Percentiles rank a stretch among this genome's conserved stretches.
These are phyloP conservation scores for Epizoanthus illoricatus DNA, from an alignment of 92 coral and sea anemone genomes.

Conservation along the genomic window DNA sequence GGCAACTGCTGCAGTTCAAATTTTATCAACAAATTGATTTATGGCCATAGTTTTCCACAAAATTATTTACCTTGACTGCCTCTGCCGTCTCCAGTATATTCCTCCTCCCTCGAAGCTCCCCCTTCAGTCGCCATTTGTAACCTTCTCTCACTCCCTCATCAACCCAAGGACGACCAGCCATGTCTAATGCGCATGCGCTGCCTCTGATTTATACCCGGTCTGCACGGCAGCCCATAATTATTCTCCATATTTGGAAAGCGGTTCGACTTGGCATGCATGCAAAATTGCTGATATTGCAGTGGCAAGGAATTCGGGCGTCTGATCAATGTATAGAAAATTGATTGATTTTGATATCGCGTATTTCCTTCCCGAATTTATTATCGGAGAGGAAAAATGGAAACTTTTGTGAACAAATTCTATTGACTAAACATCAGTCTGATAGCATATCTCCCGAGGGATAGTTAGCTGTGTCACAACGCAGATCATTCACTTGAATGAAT, in stretches of 20 bases:
- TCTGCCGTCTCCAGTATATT: slow-evolving; percentile 83
- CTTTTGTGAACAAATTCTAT: no score
- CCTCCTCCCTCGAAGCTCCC: slow-evolving; percentile 93
- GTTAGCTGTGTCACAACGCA: no score
- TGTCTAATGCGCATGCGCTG: slow-evolving; percentile 92
- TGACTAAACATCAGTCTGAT: no score
- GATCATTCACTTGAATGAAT: no score
- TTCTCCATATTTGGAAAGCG: slow-evolving; percentile 55
- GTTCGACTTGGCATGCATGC: background rate
- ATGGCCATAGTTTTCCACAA: slow-evolving; percentile 5
- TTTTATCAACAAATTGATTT: slow-evolving; percentile 43
- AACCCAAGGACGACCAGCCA: slow-evolving; percentile 82
- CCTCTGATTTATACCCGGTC: slow-evolving; percentile 63
- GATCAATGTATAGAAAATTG: no score
- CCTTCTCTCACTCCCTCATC: slow-evolving; percentile 79
- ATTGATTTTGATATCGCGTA: no score
- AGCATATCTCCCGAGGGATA: no score
- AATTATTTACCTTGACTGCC: slow-evolving; percentile 78
- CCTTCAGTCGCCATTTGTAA: slow-evolving; percentile 91
- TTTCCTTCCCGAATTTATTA: no score
- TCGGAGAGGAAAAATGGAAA: no score
- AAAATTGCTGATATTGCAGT: no score
- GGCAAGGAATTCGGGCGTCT: no score
- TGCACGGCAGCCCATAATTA: slow-evolving; percentile 66
- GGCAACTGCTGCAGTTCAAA: slow-evolving; percentile 58